Percentiles rank a stretch among this genome's conserved stretches.
These are phyloP conservation scores for Archips crataeganus DNA, from an alignment of 2,888 invertebrate species.

Conservation along the genomic window DNA sequence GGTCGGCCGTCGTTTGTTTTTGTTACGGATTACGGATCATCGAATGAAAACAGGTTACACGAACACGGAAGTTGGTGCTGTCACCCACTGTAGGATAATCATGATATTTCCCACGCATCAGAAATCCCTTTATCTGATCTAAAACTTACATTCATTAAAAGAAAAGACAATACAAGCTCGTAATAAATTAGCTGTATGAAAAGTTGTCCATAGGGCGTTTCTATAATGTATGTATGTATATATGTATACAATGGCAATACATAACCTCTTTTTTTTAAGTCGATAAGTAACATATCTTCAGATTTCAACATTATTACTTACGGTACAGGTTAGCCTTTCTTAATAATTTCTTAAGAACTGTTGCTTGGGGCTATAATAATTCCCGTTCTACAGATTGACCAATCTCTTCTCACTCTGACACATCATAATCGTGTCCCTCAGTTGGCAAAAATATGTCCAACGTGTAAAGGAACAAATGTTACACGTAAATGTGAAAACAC, in stretches of 20 bases:
- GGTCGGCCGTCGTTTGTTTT: constrained; percentile 13
- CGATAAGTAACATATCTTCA: background rate
- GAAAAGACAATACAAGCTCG: background rate
- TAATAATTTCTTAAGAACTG: background rate
- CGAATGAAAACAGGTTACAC: constrained; percentile 5
- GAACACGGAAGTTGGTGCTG: constrained; percentile 25
- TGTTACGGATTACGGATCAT: constrained; percentile 13
- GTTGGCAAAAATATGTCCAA: no score
- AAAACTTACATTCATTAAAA: background rate
- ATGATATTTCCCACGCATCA: constrained; percentile 23
- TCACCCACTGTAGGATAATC: background rate
- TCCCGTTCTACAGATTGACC: no score
- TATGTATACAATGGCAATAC: no score
- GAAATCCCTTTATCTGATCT: constrained; percentile 8
- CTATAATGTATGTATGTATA: background rate
- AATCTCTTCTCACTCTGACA: no score
- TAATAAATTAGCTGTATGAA: background rate
- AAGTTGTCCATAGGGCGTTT: background rate
- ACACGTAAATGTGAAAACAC: background rate
- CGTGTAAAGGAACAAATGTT: background rate
- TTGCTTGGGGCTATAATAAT: background rate
- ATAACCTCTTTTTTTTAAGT: no score
- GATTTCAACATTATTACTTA: no score
- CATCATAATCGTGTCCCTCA: no score
- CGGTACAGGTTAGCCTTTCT: background rate